Evolutionary conservation across 2,888 invertebrate genomes (phyloP), one percentile per base, ranked within the genome.

Genomic region (Crepidodera aurea): DNA sequence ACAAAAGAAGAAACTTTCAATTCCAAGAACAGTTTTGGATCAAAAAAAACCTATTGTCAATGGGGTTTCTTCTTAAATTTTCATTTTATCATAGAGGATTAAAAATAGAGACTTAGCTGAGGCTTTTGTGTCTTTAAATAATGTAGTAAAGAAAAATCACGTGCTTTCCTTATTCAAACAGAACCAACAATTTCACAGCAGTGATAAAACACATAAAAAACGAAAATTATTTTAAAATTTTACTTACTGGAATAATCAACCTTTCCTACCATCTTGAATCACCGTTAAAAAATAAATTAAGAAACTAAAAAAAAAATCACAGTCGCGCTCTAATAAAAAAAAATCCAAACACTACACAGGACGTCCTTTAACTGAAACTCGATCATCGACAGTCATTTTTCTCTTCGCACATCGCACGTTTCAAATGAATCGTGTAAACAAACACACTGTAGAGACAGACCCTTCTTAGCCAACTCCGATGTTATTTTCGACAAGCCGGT

Each of bases 171-270:
- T n/a, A n/a, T n/a, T n/a, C n/a, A n/a, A n/a, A n/a, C n/a, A n/a
- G n/a, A n/a, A n/a, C n/a, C n/a, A n/a, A n/a, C n/a, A n/a, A n/a
- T n/a, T n/a, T n/a, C n/a, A n/a, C n/a, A n/a, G n/a, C n/a, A n/a
- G n/a, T n/a, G n/a, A n/a, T n/a, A n/a, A n/a, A n/a, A n/a, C n/a
- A n/a, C n/a, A n/a, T n/a, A n/a, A n/a, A n/a, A n/a, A n/a, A n/a
- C n/a, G n/a, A n/a, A 16, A 40, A 40, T 6, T 18, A 40, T 7
- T 40, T 16, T 5, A 16, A 13, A 40, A 8, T 40, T 15, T 40
- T n/a, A 69, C 72, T 70, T 63, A 72, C 72, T 69, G 4, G 71
- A 70, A 65, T 72, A 72, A 66, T 72, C 69, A n/a, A 71, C 57
- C 65, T 68, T 69, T 42, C 71, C 72, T 53, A 72, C 72, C 72